phyloP scores from a whole-genome alignment of 2,888 invertebrate species.

The Myopa tessellatipennis region DNA sequence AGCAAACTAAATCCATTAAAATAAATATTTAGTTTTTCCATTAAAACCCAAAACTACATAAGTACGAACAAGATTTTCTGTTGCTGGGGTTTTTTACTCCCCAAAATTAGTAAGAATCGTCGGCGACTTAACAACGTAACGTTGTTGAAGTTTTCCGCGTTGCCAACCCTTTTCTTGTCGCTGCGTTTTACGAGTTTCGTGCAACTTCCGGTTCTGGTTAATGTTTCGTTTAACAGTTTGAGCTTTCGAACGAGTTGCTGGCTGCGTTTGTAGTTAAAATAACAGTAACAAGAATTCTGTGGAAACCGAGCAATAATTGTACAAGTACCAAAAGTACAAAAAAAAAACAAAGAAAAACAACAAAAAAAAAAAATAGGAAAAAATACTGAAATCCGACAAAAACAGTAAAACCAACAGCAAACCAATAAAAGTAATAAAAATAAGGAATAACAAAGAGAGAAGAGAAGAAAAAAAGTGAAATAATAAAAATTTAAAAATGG shows the following conservation, averaged over 20 bases:
- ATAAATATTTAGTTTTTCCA: too few species aligned
- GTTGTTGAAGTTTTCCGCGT: constrained; percentile 1
- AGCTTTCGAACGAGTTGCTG: constrained; percentile 2
- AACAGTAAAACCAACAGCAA: too few species aligned
- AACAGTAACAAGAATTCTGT: constrained; percentile 12
- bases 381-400: background rate
- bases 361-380: background rate
- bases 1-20: too few species aligned
- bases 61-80: too few species aligned
- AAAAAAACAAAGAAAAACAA: background rate
- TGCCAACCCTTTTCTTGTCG: constrained; percentile 33
- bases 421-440: too few species aligned
- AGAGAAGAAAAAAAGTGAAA: too few species aligned
- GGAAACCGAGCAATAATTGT: constrained; percentile 19
- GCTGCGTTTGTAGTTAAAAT: constrained; percentile 5
- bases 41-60: too few species aligned
- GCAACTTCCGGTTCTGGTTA: constrained; percentile 31
- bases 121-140: background rate
- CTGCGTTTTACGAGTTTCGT: constrained; percentile 18
- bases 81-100: background rate
- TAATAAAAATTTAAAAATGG: too few species aligned
- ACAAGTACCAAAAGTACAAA: background rate
- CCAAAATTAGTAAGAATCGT: background rate
- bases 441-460: too few species aligned
- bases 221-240: constrained; percentile 21